phyloP scores from a whole-genome alignment of 64 coral and sea anemone genomes.

The Dendrophyllia cribrosa region DNA sequence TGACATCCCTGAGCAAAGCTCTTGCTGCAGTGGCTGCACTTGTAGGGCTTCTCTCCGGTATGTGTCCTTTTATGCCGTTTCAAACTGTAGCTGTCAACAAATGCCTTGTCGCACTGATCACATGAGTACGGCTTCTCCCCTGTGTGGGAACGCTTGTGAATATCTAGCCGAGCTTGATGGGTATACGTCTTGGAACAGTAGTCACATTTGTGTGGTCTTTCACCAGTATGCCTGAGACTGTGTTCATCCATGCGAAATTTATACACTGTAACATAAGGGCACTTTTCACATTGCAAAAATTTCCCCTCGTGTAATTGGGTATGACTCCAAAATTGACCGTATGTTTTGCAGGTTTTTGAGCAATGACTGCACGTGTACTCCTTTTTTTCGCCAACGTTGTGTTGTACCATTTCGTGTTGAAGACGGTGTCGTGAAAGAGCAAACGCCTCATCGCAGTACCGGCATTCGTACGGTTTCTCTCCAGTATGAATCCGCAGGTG shows the following conservation, averaged over 20 bases:
- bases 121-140: neutral
- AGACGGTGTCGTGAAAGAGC: neutral
- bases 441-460: neutral
- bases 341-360: neutral
- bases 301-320: neutral
- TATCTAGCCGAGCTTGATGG: neutral
- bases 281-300: neutral
- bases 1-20: slow-evolving; percentile 23
- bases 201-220: neutral
- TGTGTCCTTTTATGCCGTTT: neutral
- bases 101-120: neutral
- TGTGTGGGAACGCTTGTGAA: slow-evolving; percentile 1
- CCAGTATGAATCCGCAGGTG: slow-evolving; percentile 23
- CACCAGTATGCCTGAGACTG: neutral
- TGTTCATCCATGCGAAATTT: neutral
- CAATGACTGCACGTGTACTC: neutral
- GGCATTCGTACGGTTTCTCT: slow-evolving; percentile 23
- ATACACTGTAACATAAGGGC: neutral
- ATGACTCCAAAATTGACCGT: neutral
- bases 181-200: neutral
- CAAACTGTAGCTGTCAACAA: slow-evolving; percentile 11
- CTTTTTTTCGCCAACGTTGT: neutral
- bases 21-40: neutral
- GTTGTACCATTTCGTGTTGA: neutral
- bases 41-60: slow-evolving; percentile 11